phyloP scores from a whole-genome alignment of 2,113 vertebrate species.

The Brachyhypopomus gauderio region DNA sequence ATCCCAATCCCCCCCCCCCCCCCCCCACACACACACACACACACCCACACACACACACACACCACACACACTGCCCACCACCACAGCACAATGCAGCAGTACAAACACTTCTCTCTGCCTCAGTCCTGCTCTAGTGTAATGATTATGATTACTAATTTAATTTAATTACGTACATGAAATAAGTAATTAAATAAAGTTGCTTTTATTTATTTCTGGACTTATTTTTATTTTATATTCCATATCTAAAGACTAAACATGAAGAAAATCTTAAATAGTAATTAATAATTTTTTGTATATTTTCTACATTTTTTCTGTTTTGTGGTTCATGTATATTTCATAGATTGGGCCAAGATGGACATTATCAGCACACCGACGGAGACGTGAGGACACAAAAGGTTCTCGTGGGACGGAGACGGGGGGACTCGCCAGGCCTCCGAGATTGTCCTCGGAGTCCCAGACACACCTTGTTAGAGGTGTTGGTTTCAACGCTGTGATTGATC shows the following conservation, averaged over 20 bases:
- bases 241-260: background rate
- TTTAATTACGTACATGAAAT: conserved; percentile 23
- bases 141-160: background rate
- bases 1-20: conserved; percentile 1
- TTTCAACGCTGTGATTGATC: conserved; percentile 73
- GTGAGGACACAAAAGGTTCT: background rate
- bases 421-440: conserved; percentile 39
- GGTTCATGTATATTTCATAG: conserved; percentile 2
- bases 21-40: background rate
- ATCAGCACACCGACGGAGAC: background rate
- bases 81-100: conserved; percentile 41
- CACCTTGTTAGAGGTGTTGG: conserved; percentile 69
- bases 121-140: conserved; percentile 17
- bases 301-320: background rate
- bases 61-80: background rate
- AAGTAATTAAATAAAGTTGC: conserved; percentile 26
- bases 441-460: conserved; percentile 65
- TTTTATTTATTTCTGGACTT: background rate
- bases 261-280: too few relatives aligned
- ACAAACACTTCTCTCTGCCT: conserved; percentile 28
- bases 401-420: background rate
- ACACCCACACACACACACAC: too few relatives aligned
- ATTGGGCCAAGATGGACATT: background rate
- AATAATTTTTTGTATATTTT: too few relatives aligned
- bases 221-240: background rate